Evolutionary conservation across 2,888 invertebrate species (phyloP).

Genomic region (Molorchus minor): DNA sequence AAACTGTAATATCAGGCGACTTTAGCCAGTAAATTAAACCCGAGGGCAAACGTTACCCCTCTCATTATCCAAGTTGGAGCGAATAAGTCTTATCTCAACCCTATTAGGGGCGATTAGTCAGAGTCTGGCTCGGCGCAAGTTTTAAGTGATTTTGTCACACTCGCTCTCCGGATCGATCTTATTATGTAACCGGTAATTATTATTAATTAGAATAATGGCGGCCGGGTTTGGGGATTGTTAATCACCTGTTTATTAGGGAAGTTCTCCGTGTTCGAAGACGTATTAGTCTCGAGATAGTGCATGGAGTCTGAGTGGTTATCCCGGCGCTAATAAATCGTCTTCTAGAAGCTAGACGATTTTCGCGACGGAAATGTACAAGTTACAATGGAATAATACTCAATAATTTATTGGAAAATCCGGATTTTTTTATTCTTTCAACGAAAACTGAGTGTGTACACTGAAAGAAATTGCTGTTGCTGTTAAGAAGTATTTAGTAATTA

Average conservation of each 20-base stretch:
- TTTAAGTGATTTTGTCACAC: conserved; percentile 33
- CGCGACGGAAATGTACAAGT: too few relatives aligned
- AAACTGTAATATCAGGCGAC: conserved; percentile 23
- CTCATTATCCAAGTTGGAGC: conserved; percentile 31
- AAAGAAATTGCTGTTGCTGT: too few relatives aligned
- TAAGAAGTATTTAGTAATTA: too few relatives aligned
- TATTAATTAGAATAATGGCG: conserved; percentile 17
- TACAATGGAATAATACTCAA: too few relatives aligned
- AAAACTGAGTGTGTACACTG: too few relatives aligned
- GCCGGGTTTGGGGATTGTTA: neutral
- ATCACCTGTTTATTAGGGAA: conserved; percentile 6
- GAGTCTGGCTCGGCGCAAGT: conserved; percentile 22
- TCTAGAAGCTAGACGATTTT: too few relatives aligned
- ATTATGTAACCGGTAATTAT: conserved; percentile 17
- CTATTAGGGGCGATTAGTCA: conserved; percentile 30
- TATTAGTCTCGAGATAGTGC: too few relatives aligned
- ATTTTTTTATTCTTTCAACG: too few relatives aligned
- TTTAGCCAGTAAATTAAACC: conserved; percentile 32
- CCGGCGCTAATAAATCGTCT: too few relatives aligned
- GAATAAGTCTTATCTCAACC: conserved; percentile 27
- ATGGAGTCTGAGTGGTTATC: too few relatives aligned
- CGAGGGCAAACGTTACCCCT: conserved; percentile 32
- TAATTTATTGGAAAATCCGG: too few relatives aligned
- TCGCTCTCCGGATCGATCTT: conserved; percentile 14
- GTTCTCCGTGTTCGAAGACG: too few relatives aligned